Evolutionary conservation across 2,888 invertebrate species (phyloP), one percentile per base, ranked within the genome.

Genomic region (Nomada fucata): DNA sequence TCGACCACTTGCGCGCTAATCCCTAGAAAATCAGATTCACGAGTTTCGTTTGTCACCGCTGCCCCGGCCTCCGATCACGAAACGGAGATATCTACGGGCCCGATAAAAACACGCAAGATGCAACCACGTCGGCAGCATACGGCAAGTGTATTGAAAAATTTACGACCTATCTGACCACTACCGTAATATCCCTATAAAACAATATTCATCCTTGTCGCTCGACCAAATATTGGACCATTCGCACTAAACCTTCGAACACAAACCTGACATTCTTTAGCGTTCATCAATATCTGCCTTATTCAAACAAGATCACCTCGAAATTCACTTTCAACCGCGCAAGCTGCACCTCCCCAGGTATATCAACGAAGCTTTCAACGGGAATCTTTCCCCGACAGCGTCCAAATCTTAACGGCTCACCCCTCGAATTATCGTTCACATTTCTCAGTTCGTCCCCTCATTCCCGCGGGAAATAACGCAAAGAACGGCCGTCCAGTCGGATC

Each of bases 1-100:
- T 36, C 15, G 13, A 75, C 77, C 68, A 78, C 77, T 78, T 47
- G 2, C n/a, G n/a, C n/a, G n/a, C n/a, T n/a, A n/a, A n/a, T n/a
- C n/a, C n/a, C n/a, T 29, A 23, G 29, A 50, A 74, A 74, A 18
- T 67, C 15, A 20, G 10, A 18, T 18, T 42, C 57, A 36, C n/a
- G 7, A 26, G 23, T 26, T 50, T 29, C 20, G 20, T 59, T 55
- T 61, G 26, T 23, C 15, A n/a, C 20, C 7, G 42, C 26, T 20
- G 36, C 18, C 42, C 20, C 29, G 5, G 18, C 4, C 47, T 20
- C 18, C 20, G 26, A 50, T 20, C 47, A 3, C 10, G 15, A n/a
- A n/a, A 59, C 7, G 11, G 20, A n/a, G 1, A 4, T 26, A 57
- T 69, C 10, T 15, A 29, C 10, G n/a, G 18, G 15, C 13, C 10